Base-by-base conservation (phyloP, 2,797 vertebrate genomes). In the Hydrocynus forskahlii region DNA sequence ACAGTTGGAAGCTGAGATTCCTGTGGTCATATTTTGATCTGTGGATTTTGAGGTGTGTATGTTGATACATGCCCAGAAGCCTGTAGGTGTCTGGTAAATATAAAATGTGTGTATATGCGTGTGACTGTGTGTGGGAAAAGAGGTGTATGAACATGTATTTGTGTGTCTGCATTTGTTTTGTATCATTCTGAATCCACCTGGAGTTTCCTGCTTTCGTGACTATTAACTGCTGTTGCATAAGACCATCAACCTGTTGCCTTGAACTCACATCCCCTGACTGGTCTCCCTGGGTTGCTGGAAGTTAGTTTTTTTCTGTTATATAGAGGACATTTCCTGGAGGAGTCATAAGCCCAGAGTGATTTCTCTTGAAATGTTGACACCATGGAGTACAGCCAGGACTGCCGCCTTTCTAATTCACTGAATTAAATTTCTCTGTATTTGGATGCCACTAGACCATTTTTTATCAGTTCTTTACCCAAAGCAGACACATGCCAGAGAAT, bases 161-260 rank as follows among this genome's bases (percentile, higher is more conserved):
- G 5, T 79, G 43, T 52, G 40, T 25, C 1, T 55, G 35, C 8
- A 21, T 64, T 29, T 63, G 75, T 76, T 71, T 54, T 55, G 35
- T 9, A 64, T 29, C 43, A 35, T 77, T 64, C 25, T 71, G 50
- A 25, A 50, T 23, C 59, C 68, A 73, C n/a, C 50, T 50, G 69
- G 5, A 67, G 38, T 48, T 76, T 78, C 69, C 68, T 78, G 68
- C 25, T 75, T 78, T 77, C 50, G 1, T 23, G 9, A 69, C n/a
- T 4, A 0, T 59, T 75, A 76, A 35, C 60, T 63, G 13, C 57
- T 4, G 4, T 50, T 13, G 16, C 40, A 59, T 35, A 7, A 62
- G 45, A 72, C 7, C 50, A 72, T n/a, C 29, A 50, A n/a, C 23
- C 29, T 57, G 45, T 85, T 81, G 48, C 75, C 75, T 78, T 60